A percentile compares a stretch with the other conserved stretches of the same genome.
phyloP scores from a whole-genome alignment of 2,797 vertebrate genomes.

The Cossypha polioptera region DNA sequence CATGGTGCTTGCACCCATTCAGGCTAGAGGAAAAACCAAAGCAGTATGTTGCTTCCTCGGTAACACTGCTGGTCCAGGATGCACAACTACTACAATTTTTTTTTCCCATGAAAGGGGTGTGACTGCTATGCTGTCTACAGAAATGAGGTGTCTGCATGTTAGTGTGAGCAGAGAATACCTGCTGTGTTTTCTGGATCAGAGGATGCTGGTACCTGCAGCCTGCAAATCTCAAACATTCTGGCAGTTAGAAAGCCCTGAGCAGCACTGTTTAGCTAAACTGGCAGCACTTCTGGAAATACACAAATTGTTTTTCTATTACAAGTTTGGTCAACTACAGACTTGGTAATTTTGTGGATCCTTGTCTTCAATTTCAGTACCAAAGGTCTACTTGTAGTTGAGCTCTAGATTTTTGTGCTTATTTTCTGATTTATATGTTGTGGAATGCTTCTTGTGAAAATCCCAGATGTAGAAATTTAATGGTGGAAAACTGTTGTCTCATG shows the following conservation, averaged over 20 bases:
- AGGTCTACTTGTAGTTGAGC: neutral
- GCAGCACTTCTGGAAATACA: neutral
- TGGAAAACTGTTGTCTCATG: neutral
- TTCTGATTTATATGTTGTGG: neutral
- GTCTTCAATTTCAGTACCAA: neutral
- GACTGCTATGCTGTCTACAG: neutral
- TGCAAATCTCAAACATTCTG: neutral
- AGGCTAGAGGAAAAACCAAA: neutral
- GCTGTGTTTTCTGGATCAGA: neutral
- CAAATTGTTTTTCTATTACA: neutral
- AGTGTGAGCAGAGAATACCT: neutral
- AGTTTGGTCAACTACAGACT: neutral
- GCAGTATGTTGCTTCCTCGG: neutral
- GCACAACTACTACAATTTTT: rapidly evolving
- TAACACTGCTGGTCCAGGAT: neutral
- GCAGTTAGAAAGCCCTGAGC: neutral
- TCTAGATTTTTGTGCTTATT: neutral
- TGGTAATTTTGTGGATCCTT: neutral
- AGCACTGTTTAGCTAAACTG: neutral
- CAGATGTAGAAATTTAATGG: neutral
- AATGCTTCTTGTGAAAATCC: neutral
- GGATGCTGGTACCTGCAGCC: neutral
- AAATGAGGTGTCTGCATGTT: neutral
- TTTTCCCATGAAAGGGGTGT: neutral
- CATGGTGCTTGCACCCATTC: neutral